These are phyloP conservation scores for Microtus oregoni DNA, from an alignment of 2,113 vertebrate species.

Conservation along the genomic window DNA sequence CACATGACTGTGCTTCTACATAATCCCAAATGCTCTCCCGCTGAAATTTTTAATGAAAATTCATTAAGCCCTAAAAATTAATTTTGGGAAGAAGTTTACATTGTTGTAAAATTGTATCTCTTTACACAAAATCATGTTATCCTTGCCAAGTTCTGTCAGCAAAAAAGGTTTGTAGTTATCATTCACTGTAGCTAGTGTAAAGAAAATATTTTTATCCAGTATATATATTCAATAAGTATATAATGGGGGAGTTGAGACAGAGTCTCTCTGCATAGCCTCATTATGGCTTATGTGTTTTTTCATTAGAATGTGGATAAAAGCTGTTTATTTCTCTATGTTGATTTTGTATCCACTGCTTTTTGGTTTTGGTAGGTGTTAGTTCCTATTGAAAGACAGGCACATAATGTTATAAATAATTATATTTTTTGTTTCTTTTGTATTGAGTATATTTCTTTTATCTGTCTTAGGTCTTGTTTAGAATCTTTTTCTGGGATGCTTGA, in stretches of 20 bases:
- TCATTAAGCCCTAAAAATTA: constrained; percentile 16
- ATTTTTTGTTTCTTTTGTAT: constrained; percentile 12
- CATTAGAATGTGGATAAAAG: background rate
- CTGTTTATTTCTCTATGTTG: constrained; percentile 45
- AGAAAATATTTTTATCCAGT: constrained; percentile 40
- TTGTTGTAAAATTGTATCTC: background rate
- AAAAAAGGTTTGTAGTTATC: constrained; percentile 16
- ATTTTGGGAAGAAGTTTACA: constrained; percentile 11
- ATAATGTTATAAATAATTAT: constrained; percentile 15
- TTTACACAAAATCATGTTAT: background rate
- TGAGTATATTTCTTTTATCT: constrained; percentile 57
- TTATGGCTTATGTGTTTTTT: background rate
- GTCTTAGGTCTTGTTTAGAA: constrained; percentile 22
- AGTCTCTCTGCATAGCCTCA: background rate
- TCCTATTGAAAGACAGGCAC: background rate
- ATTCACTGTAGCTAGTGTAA: background rate
- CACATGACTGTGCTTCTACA: background rate
- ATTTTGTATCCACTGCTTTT: constrained; percentile 10
- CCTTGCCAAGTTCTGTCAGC: constrained; percentile 22
- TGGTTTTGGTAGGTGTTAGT: background rate
- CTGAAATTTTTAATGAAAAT: constrained; percentile 45
- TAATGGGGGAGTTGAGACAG: background rate
- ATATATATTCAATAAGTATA: constrained; percentile 11
- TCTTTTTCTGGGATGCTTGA: constrained; percentile 29
- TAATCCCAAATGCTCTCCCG: background rate